A percentile compares a stretch with the other conserved stretches of the same genome.
These are phyloP conservation scores for Leptestheria dahalacensis DNA, from an alignment of 1,140 invertebrate species.

Conservation along the genomic window DNA sequence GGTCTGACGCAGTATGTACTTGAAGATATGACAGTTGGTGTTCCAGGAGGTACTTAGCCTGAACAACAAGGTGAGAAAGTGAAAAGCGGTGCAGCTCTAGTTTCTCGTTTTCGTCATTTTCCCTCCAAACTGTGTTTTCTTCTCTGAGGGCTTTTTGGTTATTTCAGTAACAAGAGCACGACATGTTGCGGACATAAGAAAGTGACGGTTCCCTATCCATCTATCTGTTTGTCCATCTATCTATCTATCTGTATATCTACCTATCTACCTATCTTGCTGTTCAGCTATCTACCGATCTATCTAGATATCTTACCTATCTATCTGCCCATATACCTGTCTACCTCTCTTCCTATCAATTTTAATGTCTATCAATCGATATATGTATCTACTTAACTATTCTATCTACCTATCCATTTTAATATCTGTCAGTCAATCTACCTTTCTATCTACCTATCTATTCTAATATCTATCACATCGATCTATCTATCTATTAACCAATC, in stretches of 20 bases:
- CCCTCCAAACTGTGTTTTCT: no score
- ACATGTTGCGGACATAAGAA: not conserved
- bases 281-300: no score
- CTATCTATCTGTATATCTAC: not conserved
- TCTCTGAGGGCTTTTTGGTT: not conserved
- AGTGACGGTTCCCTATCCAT: not conserved
- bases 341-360: not conserved
- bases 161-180: not conserved
- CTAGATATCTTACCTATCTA: not conserved
- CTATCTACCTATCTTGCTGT: not conserved
- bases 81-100: not conserved
- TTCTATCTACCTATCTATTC: not conserved
- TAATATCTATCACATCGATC: not conserved
- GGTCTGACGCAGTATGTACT: no score
- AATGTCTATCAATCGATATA: not conserved
- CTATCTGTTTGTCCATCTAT: not conserved
- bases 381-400: not conserved
- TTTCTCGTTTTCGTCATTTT: not conserved
- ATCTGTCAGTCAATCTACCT: not conserved
- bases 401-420: not conserved
- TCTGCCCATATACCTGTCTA: not conserved
- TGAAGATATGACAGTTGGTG: no score
- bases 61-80: no score
- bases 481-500: not conserved
- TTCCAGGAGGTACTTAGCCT: no score